Evolutionary conservation across 2,888 invertebrate species (phyloP).

Genomic region (Coecobrya sp.): DNA sequence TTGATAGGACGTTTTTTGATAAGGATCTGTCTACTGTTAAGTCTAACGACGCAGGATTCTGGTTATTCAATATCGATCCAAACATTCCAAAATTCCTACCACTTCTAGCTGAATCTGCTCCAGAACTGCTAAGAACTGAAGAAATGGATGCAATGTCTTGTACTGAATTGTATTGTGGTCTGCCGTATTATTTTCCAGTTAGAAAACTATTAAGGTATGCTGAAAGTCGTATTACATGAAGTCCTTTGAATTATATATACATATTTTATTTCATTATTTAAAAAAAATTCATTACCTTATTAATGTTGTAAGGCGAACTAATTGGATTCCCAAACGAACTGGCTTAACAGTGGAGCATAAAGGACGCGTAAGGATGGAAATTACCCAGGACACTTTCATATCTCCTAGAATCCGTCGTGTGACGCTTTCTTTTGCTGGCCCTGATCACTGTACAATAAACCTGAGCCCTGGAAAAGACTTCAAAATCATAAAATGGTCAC

Average conservation of each 20-base stretch:
- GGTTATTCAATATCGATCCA: constrained; percentile 85
- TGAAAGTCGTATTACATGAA: not conserved
- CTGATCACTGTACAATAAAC: constrained; percentile 88
- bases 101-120: constrained; percentile 74
- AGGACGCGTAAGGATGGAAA: constrained; percentile 84
- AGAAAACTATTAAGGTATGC: constrained; percentile 81
- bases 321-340: constrained; percentile 83
- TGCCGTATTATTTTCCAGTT: constrained; percentile 84
- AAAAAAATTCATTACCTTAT: too few species aligned
- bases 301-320: constrained; percentile 79
- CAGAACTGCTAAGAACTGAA: constrained; percentile 71
- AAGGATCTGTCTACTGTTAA: constrained; percentile 75
- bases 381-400: constrained; percentile 83
- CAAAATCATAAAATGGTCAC: constrained; percentile 87
- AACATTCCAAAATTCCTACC: constrained; percentile 81
- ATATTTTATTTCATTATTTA: too few species aligned
- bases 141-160: constrained; percentile 82
- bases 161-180: constrained; percentile 83
- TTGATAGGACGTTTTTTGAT: constrained; percentile 82
- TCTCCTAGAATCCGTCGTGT: constrained; percentile 80
- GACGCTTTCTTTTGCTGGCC: constrained; percentile 87
- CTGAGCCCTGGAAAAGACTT: constrained; percentile 87
- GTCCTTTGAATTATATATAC: too few species aligned
- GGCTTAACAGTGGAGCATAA: constrained; percentile 82
- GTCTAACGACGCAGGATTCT: constrained; percentile 83